Base-by-base conservation (phyloP, 2,797 vertebrate genomes). In the Sebastiscus tertius region DNA sequence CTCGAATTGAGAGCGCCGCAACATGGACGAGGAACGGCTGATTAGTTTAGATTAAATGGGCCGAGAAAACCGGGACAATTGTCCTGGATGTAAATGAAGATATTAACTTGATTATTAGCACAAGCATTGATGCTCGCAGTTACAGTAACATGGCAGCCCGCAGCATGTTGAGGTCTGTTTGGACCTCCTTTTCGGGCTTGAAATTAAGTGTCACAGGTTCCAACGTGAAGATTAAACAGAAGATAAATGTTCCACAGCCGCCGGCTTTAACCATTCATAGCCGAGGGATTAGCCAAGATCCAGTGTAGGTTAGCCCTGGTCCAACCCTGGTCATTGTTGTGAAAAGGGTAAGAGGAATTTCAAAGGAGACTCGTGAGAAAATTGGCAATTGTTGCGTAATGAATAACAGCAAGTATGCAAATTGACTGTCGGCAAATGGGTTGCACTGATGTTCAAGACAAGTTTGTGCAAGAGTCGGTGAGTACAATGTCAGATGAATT, bases 111-210 rank as follows among this genome's bases (percentile, higher is more conserved):
- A 42, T 42, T 42, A 42, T 42, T 42, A 42, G 39, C 39, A 42
- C 39, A 42, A 42, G 39, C 39, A 42, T 16, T 42, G 39, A 42
- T 14, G 16, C 39, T 42, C 14, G 5, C 39, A 42, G 39, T 16
- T 42, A 42, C 39, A 16, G 39, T 42, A 95, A 93, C 64, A 96
- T 96, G 96, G 96, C 96, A 20, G 74, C 88, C 10, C 83, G 89
- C 84, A 2, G 88, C 77, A 20, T 94, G 14, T 4, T 93, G 39
- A 80, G 82, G 69, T 94, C 89, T 39, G 42, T 91, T 0, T 90
- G 90, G 82, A 87, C 82, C 31, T 90, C 92, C 0, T 82, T 95
- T 31, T 20, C 81, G 5, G 73, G 84, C 0, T 81, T 94, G 62
- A 94, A 89, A n/a, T 24, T 70, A 3, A 33, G 80, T 2, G 3